Evolutionary conservation across 2,797 vertebrate species (phyloP).

Genomic region (Pseudochirops cupreus): DNA sequence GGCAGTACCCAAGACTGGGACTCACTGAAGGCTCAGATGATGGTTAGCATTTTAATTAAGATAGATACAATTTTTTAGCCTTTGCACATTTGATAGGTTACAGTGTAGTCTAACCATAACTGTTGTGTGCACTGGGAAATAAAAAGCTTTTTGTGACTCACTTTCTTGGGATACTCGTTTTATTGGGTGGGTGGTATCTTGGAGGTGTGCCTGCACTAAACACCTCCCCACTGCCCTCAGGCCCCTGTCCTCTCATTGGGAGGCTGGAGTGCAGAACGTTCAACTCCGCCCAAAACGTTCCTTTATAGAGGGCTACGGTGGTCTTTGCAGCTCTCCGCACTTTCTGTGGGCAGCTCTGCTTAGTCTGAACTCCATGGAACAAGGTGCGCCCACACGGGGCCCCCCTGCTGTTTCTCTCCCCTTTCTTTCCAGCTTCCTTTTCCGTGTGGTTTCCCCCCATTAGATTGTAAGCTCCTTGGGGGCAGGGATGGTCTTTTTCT

Average conservation of each 20-base stretch:
- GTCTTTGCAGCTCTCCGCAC: neutral
- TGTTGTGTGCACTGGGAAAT: neutral
- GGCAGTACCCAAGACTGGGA: neutral
- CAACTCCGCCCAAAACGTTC: neutral
- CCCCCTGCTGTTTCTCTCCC: neutral
- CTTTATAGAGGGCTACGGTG: neutral
- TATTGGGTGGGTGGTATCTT: neutral
- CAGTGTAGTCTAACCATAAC: neutral
- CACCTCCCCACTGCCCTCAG: neutral
- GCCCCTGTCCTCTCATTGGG: neutral
- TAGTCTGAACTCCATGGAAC: neutral
- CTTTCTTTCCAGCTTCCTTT: neutral
- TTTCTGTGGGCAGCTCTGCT: neutral
- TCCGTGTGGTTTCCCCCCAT: neutral
- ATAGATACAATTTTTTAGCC: neutral
- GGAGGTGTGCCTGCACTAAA: neutral
- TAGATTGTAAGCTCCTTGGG: neutral
- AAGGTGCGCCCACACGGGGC: neutral
- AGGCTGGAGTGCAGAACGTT: neutral
- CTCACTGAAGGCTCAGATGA: neutral
- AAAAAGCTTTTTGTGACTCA: neutral
- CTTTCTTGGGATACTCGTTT: neutral
- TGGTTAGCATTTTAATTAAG: neutral
- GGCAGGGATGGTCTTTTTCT: neutral
- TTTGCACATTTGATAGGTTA: neutral